Percentiles rank a stretch among this genome's conserved stretches.
These are phyloP conservation scores for Polia nebulosa DNA, from an alignment of 2,888 invertebrate species.

Conservation along the genomic window DNA sequence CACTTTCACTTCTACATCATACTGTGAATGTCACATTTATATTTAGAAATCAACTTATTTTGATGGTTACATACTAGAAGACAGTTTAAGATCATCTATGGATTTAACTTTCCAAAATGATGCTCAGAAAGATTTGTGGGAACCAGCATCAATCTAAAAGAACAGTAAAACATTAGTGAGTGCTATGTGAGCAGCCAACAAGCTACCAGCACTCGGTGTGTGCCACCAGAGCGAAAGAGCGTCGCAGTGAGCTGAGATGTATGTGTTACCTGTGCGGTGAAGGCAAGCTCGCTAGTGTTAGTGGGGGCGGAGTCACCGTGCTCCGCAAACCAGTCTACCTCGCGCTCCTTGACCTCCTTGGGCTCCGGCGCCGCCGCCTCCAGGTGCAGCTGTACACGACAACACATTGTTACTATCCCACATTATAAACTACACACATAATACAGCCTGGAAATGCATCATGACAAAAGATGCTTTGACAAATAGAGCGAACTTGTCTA, in stretches of 20 bases:
- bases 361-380: conserved; percentile 92
- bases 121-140: not conserved
- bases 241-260: conserved; percentile 50
- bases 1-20: conserved; percentile 10
- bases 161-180: not conserved
- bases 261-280: conserved; percentile 88
- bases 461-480: not conserved
- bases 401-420: not conserved
- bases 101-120: not conserved
- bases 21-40: conserved; percentile 45
- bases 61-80: not conserved
- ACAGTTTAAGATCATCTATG: not conserved
- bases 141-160: conserved; percentile 6
- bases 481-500: not conserved
- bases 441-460: not conserved
- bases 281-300: conserved; percentile 86
- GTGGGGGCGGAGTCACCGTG: conserved; percentile 83
- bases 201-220: conserved; percentile 3
- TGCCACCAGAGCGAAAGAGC: not conserved
- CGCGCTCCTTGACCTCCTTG: conserved; percentile 93
- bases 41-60: conserved; percentile 3
- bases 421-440: not conserved
- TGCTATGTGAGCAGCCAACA: not conserved
- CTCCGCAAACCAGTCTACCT: conserved; percentile 98
- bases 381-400: conserved; percentile 92